phyloP scores from a whole-genome alignment of 2,888 invertebrate genomes.

The Orchestes rusci region DNA sequence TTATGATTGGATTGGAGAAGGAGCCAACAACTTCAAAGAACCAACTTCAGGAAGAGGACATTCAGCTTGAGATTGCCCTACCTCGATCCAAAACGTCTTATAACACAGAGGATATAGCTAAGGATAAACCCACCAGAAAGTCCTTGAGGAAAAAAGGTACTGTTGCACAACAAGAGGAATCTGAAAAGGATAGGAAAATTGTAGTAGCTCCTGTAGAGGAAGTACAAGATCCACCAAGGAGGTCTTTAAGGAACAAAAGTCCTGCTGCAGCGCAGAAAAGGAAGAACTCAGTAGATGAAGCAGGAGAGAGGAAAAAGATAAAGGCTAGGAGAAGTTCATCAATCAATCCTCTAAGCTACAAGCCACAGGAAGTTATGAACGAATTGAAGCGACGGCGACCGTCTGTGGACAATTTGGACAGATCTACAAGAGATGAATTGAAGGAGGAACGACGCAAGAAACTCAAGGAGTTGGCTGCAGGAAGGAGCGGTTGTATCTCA shows the following conservation, averaged over 20 bases:
- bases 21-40: background rate
- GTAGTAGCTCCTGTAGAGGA: constrained; percentile 28
- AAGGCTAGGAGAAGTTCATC: constrained; percentile 1
- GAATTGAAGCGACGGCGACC: constrained; percentile 13
- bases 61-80: too few relatives aligned
- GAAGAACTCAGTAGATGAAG: constrained; percentile 5
- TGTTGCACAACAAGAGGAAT: too few relatives aligned
- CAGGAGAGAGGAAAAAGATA: constrained; percentile 4
- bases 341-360: constrained; percentile 5
- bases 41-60: too few relatives aligned
- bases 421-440: constrained; percentile 6
- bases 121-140: too few relatives aligned
- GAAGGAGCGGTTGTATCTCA: too few relatives aligned
- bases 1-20: constrained; percentile 9
- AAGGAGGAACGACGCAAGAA: constrained; percentile 15
- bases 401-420: constrained; percentile 7
- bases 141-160: too few relatives aligned
- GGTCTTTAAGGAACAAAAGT: constrained; percentile 3
- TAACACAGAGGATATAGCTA: too few relatives aligned
- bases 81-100: too few relatives aligned
- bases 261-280: constrained; percentile 9
- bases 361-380: constrained; percentile 8
- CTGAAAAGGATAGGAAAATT: too few relatives aligned
- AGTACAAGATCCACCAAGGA: constrained; percentile 1
- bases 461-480: constrained; percentile 14